Evolutionary conservation across 2,113 vertebrate species (phyloP).

Genomic region (Formicarius rufipectus): DNA sequence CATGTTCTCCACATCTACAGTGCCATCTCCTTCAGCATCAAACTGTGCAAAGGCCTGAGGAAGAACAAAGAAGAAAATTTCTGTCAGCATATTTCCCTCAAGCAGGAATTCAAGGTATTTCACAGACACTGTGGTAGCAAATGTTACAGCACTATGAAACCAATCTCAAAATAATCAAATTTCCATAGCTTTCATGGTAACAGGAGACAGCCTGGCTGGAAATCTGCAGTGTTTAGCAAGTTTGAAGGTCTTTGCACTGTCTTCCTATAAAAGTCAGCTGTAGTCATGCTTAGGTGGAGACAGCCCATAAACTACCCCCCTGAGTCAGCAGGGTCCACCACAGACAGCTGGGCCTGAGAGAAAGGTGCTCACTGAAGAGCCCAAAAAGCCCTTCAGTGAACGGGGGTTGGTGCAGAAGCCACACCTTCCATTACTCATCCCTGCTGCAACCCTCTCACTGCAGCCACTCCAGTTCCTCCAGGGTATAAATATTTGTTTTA

Average conservation of each 20-base stretch:
- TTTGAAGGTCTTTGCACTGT: not conserved
- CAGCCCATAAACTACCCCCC: not conserved
- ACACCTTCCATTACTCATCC: not conserved
- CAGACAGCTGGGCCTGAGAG: rapidly evolving
- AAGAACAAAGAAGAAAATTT: not conserved
- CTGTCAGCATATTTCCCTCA: not conserved
- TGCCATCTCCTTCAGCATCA: constrained; percentile 93
- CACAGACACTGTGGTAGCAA: not conserved
- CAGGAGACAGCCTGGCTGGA: not conserved
- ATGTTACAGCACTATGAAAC: not conserved
- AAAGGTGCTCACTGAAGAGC: not conserved
- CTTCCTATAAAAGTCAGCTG: not conserved
- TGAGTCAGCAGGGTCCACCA: not conserved
- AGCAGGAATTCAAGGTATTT: not conserved
- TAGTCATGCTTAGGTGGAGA: not conserved
- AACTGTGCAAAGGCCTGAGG: constrained; percentile 93
- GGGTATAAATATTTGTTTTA: not conserved
- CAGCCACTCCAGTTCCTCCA: not conserved
- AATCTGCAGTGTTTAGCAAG: not conserved
- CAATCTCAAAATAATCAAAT: not conserved
- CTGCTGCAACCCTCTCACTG: not conserved
- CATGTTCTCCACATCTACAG: constrained; percentile 94
- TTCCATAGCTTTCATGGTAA: not conserved
- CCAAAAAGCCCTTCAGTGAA: not conserved
- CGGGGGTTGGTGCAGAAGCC: not conserved